A percentile compares a stretch with the other conserved stretches of the same genome.
Conservation (phyloP, 2,888 invertebrate genomes). For the Antheraea assamensis region DNA sequence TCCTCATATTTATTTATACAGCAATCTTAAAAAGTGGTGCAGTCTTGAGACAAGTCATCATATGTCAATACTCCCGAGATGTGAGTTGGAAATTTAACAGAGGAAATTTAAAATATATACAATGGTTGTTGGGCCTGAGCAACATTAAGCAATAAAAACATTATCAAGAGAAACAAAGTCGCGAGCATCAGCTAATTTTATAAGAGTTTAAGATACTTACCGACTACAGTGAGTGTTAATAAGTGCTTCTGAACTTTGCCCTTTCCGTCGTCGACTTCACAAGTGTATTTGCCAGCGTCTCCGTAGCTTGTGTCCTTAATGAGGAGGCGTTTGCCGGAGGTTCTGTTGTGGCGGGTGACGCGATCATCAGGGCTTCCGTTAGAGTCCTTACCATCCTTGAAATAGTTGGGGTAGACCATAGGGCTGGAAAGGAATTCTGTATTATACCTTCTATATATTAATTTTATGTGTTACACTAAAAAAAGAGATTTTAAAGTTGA, state of each 20-base stretch:
- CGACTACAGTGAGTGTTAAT: conserved; percentile 58
- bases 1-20: no score
- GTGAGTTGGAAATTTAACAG: no score
- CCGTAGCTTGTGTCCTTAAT: conserved; percentile 56
- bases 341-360: conserved; percentile 65
- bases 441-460: no score
- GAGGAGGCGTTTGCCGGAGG: conserved; percentile 62
- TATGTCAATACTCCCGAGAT: no score
- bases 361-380: conserved; percentile 50
- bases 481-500: no score
- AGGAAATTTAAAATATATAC: no score
- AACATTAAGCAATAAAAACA: no score
- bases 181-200: no score
- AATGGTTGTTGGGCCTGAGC: no score
- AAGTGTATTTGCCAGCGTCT: conserved; percentile 63
- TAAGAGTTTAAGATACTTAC: conserved; percentile 48
- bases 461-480: no score
- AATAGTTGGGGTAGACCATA: conserved; percentile 62
- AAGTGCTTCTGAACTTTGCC: conserved; percentile 55
- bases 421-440: conserved; percentile 57
- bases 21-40: no score
- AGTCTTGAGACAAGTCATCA: no score
- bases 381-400: conserved; percentile 56
- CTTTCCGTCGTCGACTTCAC: conserved; percentile 56
- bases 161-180: background rate